A percentile compares a stretch with the other conserved stretches of the same genome.
These are phyloP conservation scores for Phasia obesa DNA, from an alignment of 2,888 invertebrate genomes.

Conservation along the genomic window DNA sequence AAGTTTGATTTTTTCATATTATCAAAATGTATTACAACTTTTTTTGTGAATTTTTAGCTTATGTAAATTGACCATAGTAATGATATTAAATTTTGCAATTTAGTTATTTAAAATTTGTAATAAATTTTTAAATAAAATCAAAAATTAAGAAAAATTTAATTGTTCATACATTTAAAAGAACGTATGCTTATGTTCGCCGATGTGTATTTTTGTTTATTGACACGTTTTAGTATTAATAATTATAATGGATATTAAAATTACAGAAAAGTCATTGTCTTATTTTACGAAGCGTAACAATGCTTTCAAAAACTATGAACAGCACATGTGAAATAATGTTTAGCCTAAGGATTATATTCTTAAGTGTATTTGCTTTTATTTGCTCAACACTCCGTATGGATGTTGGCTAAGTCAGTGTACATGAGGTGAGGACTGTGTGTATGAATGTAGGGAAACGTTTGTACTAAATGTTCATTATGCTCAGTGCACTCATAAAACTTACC, in stretches of 20 bases:
- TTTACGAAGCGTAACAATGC: neutral
- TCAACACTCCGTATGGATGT: neutral
- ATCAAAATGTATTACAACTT: too few species aligned
- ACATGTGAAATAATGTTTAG: neutral
- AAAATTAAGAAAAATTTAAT: too few species aligned
- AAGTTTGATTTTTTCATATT: too few species aligned
- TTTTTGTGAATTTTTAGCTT: too few species aligned
- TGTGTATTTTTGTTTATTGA: too few species aligned
- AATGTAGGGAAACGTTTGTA: neutral
- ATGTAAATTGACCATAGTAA: too few species aligned
- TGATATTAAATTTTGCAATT: too few species aligned
- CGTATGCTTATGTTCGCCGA: too few species aligned
- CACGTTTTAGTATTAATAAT: neutral
- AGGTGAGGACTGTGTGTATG: neutral
- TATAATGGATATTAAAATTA: slow-evolving; percentile 8
- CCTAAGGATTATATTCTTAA: neutral
- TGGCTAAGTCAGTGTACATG: neutral
- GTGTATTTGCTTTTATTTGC: neutral
- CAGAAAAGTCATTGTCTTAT: neutral
- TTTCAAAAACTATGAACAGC: slow-evolving; percentile 1
- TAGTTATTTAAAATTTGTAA: too few species aligned
- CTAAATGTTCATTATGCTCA: neutral
- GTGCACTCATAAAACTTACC: neutral
- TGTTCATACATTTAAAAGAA: too few species aligned
- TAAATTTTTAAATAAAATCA: too few species aligned